Percentiles rank a stretch among this genome's conserved stretches.
phyloP scores from a whole-genome alignment of 2,797 vertebrate species.

The Lycodopsis pacificus region DNA sequence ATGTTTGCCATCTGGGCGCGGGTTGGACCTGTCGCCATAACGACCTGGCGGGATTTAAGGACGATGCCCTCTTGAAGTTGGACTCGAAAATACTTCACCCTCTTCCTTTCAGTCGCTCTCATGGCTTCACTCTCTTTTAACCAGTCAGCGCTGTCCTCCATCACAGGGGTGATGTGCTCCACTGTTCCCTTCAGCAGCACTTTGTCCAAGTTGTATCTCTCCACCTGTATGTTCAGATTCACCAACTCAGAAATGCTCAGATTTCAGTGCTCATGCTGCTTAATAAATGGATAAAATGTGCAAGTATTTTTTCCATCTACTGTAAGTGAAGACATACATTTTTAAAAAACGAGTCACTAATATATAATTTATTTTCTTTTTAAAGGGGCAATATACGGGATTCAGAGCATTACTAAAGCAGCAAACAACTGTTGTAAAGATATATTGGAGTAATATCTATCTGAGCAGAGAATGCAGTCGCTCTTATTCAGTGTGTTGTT shows the following conservation, averaged over 20 bases:
- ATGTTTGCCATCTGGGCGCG: constrained; percentile 85
- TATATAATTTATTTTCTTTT: neutral
- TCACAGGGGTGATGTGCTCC: constrained; percentile 77
- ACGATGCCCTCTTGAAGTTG: constrained; percentile 73
- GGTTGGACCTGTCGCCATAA: constrained; percentile 85
- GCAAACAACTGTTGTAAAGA: neutral
- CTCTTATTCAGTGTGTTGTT: too few relatives aligned
- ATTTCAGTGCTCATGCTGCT: neutral
- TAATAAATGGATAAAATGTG: neutral
- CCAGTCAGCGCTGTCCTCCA: constrained; percentile 9
- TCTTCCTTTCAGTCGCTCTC: constrained; percentile 25
- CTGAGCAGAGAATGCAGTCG: too few relatives aligned
- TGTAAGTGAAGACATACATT: neutral
- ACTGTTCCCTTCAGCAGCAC: constrained; percentile 81
- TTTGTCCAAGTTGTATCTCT: constrained; percentile 75
- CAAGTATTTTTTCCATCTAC: neutral
- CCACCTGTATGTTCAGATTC: constrained; percentile 75
- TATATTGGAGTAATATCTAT: too few relatives aligned
- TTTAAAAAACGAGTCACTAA: neutral
- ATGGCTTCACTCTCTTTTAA: neutral
- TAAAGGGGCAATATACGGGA: neutral
- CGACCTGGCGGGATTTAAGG: constrained; percentile 72
- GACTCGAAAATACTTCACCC: constrained; percentile 77
- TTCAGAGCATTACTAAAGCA: neutral
- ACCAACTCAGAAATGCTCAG: constrained; percentile 8